These are phyloP conservation scores for Hyalella azteca DNA, from an alignment of 2,888 invertebrate species.

Conservation along the genomic window DNA sequence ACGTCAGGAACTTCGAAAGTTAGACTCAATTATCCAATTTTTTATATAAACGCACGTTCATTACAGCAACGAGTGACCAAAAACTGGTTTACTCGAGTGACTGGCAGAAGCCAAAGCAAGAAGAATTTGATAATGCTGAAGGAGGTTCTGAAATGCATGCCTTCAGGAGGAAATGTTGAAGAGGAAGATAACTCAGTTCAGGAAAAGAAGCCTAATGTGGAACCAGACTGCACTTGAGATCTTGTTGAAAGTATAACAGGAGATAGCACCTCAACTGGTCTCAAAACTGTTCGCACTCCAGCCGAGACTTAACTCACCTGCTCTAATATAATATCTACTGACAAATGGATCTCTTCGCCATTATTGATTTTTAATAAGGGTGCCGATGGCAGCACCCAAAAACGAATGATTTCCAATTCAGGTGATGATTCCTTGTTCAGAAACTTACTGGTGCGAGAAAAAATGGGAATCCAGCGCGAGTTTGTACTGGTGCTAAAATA, in stretches of 20 bases:
- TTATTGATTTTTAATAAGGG: not conserved
- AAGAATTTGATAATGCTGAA: slow-evolving; percentile 23
- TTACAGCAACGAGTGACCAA: no score
- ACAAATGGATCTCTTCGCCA: not conserved
- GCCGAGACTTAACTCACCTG: not conserved
- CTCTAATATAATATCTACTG: not conserved
- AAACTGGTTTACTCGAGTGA: not conserved
- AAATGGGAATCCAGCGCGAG: not conserved
- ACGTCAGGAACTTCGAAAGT: no score
- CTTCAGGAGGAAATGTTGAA: not conserved
- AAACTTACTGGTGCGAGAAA: not conserved
- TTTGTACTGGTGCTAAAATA: not conserved
- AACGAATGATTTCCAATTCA: not conserved
- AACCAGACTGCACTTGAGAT: not conserved
- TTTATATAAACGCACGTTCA: no score
- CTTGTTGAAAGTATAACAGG: not conserved
- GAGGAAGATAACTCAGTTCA: not conserved
- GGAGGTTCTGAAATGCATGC: not conserved
- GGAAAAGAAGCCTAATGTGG: not conserved
- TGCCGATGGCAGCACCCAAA: not conserved
- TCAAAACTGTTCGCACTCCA: not conserved
- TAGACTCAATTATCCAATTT: no score
- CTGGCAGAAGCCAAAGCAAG: slow-evolving; percentile 2
- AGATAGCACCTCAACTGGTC: not conserved
- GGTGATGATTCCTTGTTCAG: not conserved